Evolutionary conservation across 2,113 vertebrate species (phyloP), one percentile per base, ranked within the genome.

Genomic region (Grammomys surdaster): DNA sequence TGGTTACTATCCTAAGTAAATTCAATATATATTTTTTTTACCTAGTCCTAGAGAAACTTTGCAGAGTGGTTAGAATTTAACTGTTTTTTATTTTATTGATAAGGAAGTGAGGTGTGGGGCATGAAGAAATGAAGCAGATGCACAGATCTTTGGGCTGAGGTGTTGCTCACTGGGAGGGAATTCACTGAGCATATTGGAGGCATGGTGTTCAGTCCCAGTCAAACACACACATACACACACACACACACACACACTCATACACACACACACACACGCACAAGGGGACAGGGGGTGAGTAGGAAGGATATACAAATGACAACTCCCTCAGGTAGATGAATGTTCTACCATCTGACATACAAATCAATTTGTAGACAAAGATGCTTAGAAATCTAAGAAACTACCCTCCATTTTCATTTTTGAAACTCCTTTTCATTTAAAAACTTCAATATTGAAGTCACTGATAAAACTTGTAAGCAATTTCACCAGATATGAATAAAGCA

Each of bases 311-410:
- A 46, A 65, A 65, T 91, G n/a, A 54, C 72, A 90, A 72, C 65
- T 12, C 54, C 24, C 28, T 90, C 36, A 93, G 24, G 20, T 33
- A 92, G 12, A 51, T 54, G 26, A n/a, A 4, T 75, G 12, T 88
- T 70, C 28, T 80, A 22, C 43, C 43, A 70, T 14, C 24, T 28
- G 28, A 76, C 2, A 43, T 20, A 43, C 1, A 60, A 19, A 89
- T 56, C 12, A 54, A 5, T 24, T 75, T 93, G n/a, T 93, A 81
- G 36, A 22, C 13, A 93, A 56, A 87, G 22, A n/a, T 67, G n/a
- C 6, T 86, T 92, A 11, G 58, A 93, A 95, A 91, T 73, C 16
- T 91, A 91, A 72, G 31, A 91, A 88, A 77, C 8, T 43, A 7
- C 26, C 54, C 28, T 65, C 22, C 5, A 80, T 33, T 69, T 31